A percentile compares a stretch with the other conserved stretches of the same genome.
These are phyloP conservation scores for Thaleichthys pacificus DNA, from an alignment of 2,797 vertebrate species.

Conservation along the genomic window DNA sequence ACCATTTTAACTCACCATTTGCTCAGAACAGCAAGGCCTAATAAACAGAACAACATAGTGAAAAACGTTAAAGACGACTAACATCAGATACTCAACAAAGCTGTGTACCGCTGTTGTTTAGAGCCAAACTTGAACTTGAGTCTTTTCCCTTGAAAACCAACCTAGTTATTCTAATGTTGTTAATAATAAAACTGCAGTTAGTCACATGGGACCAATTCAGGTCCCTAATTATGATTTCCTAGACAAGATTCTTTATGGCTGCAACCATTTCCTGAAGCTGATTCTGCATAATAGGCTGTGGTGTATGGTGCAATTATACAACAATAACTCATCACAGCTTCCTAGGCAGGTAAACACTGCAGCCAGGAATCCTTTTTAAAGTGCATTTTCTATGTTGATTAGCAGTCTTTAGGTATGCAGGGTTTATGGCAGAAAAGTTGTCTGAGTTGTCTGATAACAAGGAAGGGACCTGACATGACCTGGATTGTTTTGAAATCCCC, in stretches of 20 bases:
- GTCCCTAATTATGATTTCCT: neutral
- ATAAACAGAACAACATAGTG: no score
- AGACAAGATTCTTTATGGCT: neutral
- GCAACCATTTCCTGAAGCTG: neutral
- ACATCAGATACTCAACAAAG: no score
- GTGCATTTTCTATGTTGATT: neutral
- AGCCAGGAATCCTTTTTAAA: neutral
- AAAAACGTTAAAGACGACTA: no score
- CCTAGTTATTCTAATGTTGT: constrained; percentile 10
- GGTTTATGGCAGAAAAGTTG: neutral
- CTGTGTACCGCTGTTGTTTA: no score
- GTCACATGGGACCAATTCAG: neutral
- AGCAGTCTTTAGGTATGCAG: neutral
- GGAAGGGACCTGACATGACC: no score
- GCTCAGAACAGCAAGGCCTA: no score
- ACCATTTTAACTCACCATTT: no score
- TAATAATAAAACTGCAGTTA: neutral
- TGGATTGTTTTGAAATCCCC: no score
- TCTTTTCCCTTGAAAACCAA: constrained; percentile 1
- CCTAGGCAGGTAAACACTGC: neutral
- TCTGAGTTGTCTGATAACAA: neutral
- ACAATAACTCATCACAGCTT: constrained; percentile 11
- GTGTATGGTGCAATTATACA: constrained; percentile 8
- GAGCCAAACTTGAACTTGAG: neutral
- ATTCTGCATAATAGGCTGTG: constrained; percentile 4